phyloP scores from a whole-genome alignment of 2,888 invertebrate genomes.

The Morinoia aosen region DNA sequence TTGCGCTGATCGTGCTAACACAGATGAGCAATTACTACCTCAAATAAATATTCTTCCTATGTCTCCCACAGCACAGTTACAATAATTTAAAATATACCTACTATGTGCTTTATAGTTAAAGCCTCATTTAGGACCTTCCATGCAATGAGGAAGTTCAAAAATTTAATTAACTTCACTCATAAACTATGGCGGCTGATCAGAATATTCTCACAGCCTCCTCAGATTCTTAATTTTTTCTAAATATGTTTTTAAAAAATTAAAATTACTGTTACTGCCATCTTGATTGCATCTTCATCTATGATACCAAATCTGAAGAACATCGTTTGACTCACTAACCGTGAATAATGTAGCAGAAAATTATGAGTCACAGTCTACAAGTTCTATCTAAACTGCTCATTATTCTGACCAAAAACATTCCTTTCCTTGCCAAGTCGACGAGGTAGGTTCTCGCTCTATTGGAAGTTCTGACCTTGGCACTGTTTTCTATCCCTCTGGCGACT shows the following conservation, averaged over 20 bases:
- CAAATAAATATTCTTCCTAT: not conserved
- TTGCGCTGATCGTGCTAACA: not conserved
- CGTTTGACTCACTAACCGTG: not conserved
- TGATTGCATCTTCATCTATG: not conserved
- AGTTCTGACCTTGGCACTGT: conserved; percentile 32
- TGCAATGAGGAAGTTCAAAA: too few relatives aligned
- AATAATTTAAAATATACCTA: not conserved
- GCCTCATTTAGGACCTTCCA: too few relatives aligned
- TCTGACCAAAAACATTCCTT: not conserved
- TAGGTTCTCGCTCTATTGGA: not conserved
- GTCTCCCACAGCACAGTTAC: not conserved
- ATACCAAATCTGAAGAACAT: not conserved
- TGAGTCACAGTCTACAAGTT: not conserved
- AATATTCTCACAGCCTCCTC: not conserved
- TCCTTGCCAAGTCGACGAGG: not conserved
- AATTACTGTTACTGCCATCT: too few relatives aligned
- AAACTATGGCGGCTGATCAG: not conserved
- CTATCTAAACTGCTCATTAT: not conserved
- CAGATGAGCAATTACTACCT: not conserved
- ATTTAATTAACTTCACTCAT: too few relatives aligned
- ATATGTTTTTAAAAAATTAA: too few relatives aligned
- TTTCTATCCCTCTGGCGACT: not conserved
- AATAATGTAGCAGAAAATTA: not conserved
- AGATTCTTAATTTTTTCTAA: not conserved
- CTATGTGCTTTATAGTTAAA: not conserved